Percentiles rank a stretch among this genome's conserved stretches.
Conservation (phyloP, 2,888 invertebrate species). For the Synergus laeviventris region DNA sequence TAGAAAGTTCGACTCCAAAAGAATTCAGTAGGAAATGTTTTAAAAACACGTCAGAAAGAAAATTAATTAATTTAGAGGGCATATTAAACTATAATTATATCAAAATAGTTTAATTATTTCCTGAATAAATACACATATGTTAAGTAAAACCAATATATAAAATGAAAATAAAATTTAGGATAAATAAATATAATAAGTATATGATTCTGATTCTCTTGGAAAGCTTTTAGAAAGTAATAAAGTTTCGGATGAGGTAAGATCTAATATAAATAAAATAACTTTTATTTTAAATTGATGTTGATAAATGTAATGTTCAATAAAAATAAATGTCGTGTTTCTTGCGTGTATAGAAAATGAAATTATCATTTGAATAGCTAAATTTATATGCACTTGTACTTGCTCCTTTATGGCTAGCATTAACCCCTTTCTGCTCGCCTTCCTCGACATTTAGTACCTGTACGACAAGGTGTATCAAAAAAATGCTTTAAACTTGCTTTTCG, state of each 20-base stretch:
- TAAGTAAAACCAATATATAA: neutral
- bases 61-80: neutral
- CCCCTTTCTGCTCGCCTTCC: neutral
- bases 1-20: neutral
- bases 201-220: neutral
- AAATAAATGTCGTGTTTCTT: neutral
- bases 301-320: neutral
- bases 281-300: neutral
- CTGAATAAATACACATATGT: neutral
- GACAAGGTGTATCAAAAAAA: conserved; percentile 26
- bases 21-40: neutral
- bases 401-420: conserved; percentile 4
- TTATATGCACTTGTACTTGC: neutral
- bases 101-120: neutral
- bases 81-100: neutral
- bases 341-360: neutral
- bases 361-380: conserved; percentile 20
- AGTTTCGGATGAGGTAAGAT: no score
- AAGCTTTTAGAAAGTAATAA: neutral
- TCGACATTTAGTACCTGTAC: conserved; percentile 24
- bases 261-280: neutral
- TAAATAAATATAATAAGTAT: neutral
- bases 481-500: conserved; percentile 21
- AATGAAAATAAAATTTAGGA: no score
- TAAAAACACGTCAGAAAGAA: neutral